Conservation (phyloP, 2,113 vertebrate species). For the Aegithalos caudatus region DNA sequence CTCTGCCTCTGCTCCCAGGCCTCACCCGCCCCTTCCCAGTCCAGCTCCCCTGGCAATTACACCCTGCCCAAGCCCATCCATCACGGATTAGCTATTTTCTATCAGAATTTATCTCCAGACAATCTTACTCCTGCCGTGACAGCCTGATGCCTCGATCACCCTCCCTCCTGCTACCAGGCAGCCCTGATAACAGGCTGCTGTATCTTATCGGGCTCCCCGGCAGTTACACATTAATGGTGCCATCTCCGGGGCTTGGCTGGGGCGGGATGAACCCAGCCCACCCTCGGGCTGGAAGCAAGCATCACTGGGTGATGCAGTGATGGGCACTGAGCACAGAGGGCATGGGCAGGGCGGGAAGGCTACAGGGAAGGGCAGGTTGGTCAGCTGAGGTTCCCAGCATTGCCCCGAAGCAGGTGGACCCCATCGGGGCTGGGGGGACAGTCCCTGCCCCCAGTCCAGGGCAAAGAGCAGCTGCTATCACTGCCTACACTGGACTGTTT, state of each 20-base stretch:
- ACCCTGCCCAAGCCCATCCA: constrained; percentile 15
- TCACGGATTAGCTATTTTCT: constrained; percentile 56
- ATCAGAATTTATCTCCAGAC: constrained; percentile 33
- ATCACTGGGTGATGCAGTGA: neutral
- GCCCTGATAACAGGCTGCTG: constrained; percentile 1
- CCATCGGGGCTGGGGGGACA: neutral
- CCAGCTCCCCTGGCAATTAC: neutral
- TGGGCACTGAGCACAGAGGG: rapidly evolving
- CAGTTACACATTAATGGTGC: constrained; percentile 41
- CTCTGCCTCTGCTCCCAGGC: neutral
- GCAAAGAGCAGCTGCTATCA: constrained; percentile 43
- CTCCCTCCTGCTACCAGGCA: constrained; percentile 41
- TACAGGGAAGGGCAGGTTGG: neutral
- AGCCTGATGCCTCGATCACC: neutral
- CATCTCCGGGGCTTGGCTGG: neutral
- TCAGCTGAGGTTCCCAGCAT: neutral
- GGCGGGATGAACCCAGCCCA: neutral
- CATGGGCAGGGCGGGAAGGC: neutral
- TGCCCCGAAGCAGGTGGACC: neutral
- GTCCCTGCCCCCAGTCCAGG: neutral
- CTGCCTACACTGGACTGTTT: neutral
- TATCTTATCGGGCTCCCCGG: constrained; percentile 27
- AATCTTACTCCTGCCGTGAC: neutral
- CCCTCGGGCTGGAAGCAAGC: neutral
- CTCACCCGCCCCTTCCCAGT: neutral